A percentile compares a stretch with the other conserved stretches of the same genome.
These are phyloP conservation scores for Chiroxiphia lanceolata DNA, from an alignment of 2,797 vertebrate genomes.

Conservation along the genomic window DNA sequence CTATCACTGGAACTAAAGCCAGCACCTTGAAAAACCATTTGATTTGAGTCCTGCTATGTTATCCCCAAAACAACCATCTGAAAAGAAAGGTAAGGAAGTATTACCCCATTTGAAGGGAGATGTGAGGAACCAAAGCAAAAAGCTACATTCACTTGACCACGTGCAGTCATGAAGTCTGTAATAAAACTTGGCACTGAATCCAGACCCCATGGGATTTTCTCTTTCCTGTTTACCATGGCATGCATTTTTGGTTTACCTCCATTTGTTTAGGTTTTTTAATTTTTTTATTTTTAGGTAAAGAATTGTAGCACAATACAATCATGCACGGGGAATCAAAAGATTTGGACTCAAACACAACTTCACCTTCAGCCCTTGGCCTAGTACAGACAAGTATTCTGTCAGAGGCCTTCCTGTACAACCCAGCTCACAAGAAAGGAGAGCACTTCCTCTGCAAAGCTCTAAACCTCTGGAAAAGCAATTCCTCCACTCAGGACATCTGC, in stretches of 20 bases:
- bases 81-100: not conserved
- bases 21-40: not conserved
- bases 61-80: not conserved
- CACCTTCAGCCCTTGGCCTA: not conserved
- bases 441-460: not conserved
- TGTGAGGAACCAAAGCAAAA: not conserved
- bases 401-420: not conserved
- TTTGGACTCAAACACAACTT: not conserved
- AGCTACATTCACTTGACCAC: not conserved
- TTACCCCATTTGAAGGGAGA: not conserved
- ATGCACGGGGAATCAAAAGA: not conserved
- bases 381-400: not conserved
- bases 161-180: not conserved
- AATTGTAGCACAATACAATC: not conserved
- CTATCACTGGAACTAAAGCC: not conserved
- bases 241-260: not conserved
- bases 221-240: not conserved
- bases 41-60: not conserved
- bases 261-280: not conserved
- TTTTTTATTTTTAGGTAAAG: not conserved
- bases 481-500: not conserved
- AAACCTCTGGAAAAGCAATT: not conserved
- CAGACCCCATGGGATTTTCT: not conserved
- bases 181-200: not conserved
- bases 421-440: not conserved